Base-by-base conservation (phyloP, 30 jellyfish, hydroid and myxozoan species). In the Aurelia aurita complex sp. Pacific region DNA sequence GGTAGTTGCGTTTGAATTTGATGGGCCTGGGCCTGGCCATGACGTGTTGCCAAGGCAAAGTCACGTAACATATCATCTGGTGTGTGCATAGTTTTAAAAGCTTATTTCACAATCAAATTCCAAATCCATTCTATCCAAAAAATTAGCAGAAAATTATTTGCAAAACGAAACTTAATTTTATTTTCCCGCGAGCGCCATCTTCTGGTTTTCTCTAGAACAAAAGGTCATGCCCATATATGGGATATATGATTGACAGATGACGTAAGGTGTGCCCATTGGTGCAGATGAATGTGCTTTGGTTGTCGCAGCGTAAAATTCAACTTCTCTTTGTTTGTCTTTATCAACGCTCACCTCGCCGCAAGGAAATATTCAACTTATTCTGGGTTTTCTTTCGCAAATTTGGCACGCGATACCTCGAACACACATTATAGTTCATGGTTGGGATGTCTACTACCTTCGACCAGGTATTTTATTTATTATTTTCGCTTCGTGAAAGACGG, bases 401-500 rank as follows among this genome's bases (percentile, higher is more conserved):
- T 60, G 3, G 32, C 34, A 61, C 70, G 11, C 70, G 70, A 17
- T 8, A 17, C 35, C 74, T 5, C 60, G 68, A 68, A 60, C 76
- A 64, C 70, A 19, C 66, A 10, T 16, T n/a, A 64, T 50, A 67
- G 83, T 87, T 78, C 73, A 54, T 76, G 95, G 81, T 77, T 90
- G 97, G 81, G 88, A 90, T 90, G 97, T 90, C 97, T 81, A 64
- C 91, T 83, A 51, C 89, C 85, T 90, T 90, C 87, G 88, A 90
- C 87, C 97, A 90, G 95, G 97, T 90, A 77, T 63, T 60, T 83
- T 61, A 61, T 61, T n/a, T 0, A 46, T 46, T 6, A 46, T 46
- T 46, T 46, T 46, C 8, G 57, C 57, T 46, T 46, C 12, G 57
- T 4, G 14, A 46, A 6, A 9, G 57, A 13, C 57, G 57, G 57